Evolutionary conservation across 2,888 invertebrate genomes (phyloP).

Genomic region (Cosmopolites sordidus): DNA sequence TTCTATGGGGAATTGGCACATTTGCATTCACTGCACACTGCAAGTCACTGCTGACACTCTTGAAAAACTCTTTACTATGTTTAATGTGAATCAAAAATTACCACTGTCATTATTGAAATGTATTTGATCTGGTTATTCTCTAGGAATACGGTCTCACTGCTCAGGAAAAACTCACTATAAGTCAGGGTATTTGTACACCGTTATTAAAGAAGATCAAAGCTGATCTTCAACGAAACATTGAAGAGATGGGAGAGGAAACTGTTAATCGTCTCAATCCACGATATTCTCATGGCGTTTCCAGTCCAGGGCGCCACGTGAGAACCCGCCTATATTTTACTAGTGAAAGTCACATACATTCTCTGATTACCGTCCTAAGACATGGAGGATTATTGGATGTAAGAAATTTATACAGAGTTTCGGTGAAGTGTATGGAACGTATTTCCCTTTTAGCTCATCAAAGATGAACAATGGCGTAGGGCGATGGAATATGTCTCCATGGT

Average conservation of each 20-base stretch:
- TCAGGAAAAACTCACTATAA: constrained; percentile 93
- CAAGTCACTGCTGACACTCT: too few relatives aligned
- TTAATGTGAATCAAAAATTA: too few relatives aligned
- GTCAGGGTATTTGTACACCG: constrained; percentile 96
- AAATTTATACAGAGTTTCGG: constrained; percentile 22
- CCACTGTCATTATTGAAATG: too few relatives aligned
- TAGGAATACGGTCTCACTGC: constrained; percentile 94
- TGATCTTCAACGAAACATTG: constrained; percentile 90
- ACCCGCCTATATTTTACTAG: constrained; percentile 99
- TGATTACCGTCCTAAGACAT: constrained; percentile 90
- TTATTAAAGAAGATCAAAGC: constrained; percentile 91
- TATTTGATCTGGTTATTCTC: neutral
- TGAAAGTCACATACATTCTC: constrained; percentile 97
- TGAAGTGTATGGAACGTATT: neutral
- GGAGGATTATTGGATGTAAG: constrained; percentile 84
- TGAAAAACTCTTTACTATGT: too few relatives aligned
- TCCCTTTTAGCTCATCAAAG: constrained; percentile 52
- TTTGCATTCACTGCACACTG: too few relatives aligned
- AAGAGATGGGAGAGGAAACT: constrained; percentile 86
- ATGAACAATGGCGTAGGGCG: constrained; percentile 97
- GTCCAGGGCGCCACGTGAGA: constrained; percentile 95
- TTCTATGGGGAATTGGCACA: too few relatives aligned
- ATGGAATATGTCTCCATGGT: constrained; percentile 98
- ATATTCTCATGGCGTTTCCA: constrained; percentile 97
- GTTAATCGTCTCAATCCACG: constrained; percentile 94